Conservation (phyloP, 1,140 invertebrate genomes). For the Polyergus mexicanus region DNA sequence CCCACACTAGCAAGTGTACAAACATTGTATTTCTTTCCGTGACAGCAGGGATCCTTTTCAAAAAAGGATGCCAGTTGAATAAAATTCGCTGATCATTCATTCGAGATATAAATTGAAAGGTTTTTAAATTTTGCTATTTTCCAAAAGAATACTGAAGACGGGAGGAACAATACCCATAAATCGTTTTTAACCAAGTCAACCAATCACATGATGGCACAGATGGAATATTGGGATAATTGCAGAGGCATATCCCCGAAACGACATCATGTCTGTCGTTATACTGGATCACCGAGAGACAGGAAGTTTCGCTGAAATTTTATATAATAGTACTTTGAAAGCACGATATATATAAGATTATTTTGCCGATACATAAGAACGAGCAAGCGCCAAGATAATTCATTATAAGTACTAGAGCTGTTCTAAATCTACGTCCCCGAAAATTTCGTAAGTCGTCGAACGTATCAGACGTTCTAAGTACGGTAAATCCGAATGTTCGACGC, state of each 20-base stretch:
- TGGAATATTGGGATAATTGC: conserved; percentile 87
- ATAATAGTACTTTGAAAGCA: not conserved
- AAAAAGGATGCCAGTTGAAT: not conserved
- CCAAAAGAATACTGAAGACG: not conserved
- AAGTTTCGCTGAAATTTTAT: conserved; percentile 82
- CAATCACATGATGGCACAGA: conserved; percentile 85
- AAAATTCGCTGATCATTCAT: not conserved
- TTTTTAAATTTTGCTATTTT: not conserved
- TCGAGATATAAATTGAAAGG: not conserved
- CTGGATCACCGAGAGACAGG: conserved; percentile 83
- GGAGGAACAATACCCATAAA: conserved; percentile 85
- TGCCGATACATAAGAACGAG: not conserved
- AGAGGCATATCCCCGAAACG: conserved; percentile 85
- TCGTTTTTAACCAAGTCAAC: conserved; percentile 86
- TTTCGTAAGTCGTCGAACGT: conserved; percentile 54
- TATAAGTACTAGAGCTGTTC: conserved; percentile 66
- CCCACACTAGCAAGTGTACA: conserved; percentile 87
- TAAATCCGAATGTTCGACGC: conserved; percentile 61
- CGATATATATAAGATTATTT: conserved; percentile 17
- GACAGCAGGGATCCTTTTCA: conserved; percentile 78
- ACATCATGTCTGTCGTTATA: conserved; percentile 82
- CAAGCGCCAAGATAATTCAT: not conserved
- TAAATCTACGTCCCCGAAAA: conserved; percentile 68
- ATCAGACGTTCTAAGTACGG: conserved; percentile 47
- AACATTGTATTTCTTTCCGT: conserved; percentile 87